Conservation (phyloP, 2,113 vertebrate species). For the Sinocyclocheilus anophthalmus region DNA sequence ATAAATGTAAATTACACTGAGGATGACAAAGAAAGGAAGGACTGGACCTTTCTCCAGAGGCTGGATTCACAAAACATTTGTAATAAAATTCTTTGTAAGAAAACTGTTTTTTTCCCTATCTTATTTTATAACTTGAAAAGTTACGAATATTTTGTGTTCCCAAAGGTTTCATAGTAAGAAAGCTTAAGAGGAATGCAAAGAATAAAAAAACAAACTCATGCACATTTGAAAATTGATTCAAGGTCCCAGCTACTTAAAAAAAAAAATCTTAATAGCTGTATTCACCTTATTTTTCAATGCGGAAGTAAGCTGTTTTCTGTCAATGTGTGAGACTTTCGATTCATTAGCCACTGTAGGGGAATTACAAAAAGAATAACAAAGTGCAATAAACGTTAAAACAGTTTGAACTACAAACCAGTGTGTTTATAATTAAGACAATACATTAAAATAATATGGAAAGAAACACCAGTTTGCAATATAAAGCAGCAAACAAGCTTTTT, state of each 20-base stretch:
- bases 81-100: too few relatives aligned
- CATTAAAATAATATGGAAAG: too few relatives aligned
- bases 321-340: too few relatives aligned
- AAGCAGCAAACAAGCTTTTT: too few relatives aligned
- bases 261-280: not conserved
- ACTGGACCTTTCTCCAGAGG: not conserved
- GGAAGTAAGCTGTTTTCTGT: too few relatives aligned
- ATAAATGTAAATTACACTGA: conserved; percentile 53
- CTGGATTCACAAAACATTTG: conserved; percentile 18
- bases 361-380: too few relatives aligned
- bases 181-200: not conserved
- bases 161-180: not conserved
- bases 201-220: not conserved
- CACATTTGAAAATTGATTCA: not conserved
- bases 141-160: not conserved
- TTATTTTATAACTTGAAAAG: not conserved
- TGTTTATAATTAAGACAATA: too few relatives aligned
- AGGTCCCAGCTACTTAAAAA: not conserved
- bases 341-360: too few relatives aligned
- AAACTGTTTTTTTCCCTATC: not conserved
- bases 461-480: too few relatives aligned
- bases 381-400: too few relatives aligned
- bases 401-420: too few relatives aligned
- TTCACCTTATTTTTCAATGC: too few relatives aligned
- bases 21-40: conserved; percentile 33